Evolutionary conservation across 92 coral and sea anemone species (phyloP).

Genomic region (Porites divaricata): DNA sequence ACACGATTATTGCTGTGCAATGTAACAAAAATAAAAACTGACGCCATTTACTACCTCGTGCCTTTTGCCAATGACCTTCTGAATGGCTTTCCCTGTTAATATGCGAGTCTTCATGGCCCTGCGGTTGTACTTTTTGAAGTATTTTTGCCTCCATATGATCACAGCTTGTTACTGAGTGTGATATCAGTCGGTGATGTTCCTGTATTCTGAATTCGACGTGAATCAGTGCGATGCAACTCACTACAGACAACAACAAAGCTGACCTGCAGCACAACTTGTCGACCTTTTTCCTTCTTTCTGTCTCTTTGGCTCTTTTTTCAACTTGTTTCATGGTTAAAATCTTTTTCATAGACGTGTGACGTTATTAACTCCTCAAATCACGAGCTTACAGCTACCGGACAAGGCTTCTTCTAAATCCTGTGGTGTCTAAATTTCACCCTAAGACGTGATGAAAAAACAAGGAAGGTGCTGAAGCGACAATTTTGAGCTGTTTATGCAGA

Average conservation of each 20-base stretch:
- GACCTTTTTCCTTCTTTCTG: background rate
- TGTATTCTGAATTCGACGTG: constrained; percentile 31
- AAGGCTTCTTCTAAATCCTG: no score
- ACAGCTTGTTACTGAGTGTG: constrained; percentile 2
- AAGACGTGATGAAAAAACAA: no score
- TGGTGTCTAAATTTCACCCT: no score
- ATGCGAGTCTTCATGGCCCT: background rate
- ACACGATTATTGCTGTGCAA: background rate
- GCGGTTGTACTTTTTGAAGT: background rate
- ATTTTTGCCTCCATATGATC: constrained; percentile 13
- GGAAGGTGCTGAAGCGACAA: no score
- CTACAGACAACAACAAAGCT: constrained; percentile 31
- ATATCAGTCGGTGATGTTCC: constrained; percentile 27
- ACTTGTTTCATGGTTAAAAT: background rate
- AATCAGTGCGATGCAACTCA: constrained; percentile 32
- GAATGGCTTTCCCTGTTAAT: background rate
- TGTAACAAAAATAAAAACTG: no score
- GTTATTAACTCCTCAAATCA: no score
- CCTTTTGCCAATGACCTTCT: background rate
- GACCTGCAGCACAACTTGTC: background rate
- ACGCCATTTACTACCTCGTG: background rate
- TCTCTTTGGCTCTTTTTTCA: background rate
- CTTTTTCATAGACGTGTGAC: background rate
- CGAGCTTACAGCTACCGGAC: no score
- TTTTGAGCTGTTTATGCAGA: no score